These are phyloP conservation scores for Propithecus coquereli DNA, from an alignment of 2,113 vertebrate genomes.

Conservation along the genomic window DNA sequence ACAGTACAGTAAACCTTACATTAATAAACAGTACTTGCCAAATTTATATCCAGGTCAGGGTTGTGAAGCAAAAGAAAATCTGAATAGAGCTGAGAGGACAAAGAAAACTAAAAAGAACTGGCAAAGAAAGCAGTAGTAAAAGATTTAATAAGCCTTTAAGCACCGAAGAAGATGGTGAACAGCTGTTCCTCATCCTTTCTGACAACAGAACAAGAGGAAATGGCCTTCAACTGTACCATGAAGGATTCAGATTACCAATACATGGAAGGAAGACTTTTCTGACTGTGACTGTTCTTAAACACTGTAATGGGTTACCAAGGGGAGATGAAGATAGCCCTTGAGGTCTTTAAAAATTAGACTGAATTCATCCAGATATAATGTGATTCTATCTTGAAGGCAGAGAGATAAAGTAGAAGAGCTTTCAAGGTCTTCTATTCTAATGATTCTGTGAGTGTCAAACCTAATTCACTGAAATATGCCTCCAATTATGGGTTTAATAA, in stretches of 20 bases:
- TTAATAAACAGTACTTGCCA: neutral
- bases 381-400: conserved; percentile 31
- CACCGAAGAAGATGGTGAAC: conserved; percentile 30
- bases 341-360: conserved; percentile 49
- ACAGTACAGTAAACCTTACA: neutral
- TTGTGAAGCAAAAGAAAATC: conserved; percentile 9
- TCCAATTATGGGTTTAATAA: conserved; percentile 57
- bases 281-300: conserved; percentile 30
- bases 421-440: conserved; percentile 51
- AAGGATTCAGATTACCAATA: conserved; percentile 41
- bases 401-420: conserved; percentile 15
- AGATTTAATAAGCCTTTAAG: conserved; percentile 28
- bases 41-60: conserved; percentile 2
- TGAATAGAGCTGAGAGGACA: conserved; percentile 6
- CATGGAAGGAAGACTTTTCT: conserved; percentile 1
- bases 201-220: conserved; percentile 57
- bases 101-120: conserved; percentile 13
- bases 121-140: neutral
- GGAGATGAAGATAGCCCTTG: neutral
- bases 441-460: conserved; percentile 16
- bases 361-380: conserved; percentile 61
- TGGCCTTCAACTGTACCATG: conserved; percentile 23
- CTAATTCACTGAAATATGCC: conserved; percentile 41
- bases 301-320: neutral
- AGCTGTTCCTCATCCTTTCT: conserved; percentile 54